Evolutionary conservation across 2,888 invertebrate genomes (phyloP).

Genomic region (Eumerus sabulonum): DNA sequence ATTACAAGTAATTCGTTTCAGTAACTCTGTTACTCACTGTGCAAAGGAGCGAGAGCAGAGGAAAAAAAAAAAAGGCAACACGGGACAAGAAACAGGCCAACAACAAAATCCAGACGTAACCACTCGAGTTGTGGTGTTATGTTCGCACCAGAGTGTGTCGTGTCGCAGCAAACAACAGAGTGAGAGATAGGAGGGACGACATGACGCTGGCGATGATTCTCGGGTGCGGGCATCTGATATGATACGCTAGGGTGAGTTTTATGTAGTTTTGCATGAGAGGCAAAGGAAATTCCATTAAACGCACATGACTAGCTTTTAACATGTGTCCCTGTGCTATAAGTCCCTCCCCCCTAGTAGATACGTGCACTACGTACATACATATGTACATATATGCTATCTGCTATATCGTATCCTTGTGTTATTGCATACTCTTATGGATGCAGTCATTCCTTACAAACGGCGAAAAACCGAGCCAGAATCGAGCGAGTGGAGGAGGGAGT

Average conservation of each 20-base stretch:
- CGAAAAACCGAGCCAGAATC: no score
- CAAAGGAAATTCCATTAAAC: constrained; percentile 64
- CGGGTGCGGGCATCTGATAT: constrained; percentile 36
- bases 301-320: constrained; percentile 66
- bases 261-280: constrained; percentile 59
- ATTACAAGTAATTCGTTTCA: constrained; percentile 64
- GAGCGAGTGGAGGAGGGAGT: neutral
- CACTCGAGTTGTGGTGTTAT: constrained; percentile 37
- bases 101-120: constrained; percentile 5
- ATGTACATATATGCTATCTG: no score
- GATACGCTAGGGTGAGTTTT: constrained; percentile 62
- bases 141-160: constrained; percentile 59
- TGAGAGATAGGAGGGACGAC: neutral
- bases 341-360: neutral
- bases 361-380: no score
- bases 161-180: constrained; percentile 24
- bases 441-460: no score
- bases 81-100: constrained; percentile 14
- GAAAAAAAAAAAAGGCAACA: constrained; percentile 14
- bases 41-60: constrained; percentile 39
- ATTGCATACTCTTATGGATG: no score
- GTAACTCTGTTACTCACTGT: constrained; percentile 53
- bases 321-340: constrained; percentile 40
- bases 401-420: no score
- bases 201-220: neutral